Base-by-base conservation (phyloP, 2,888 invertebrate species). In the Caenorhabditis sinica region DNA sequence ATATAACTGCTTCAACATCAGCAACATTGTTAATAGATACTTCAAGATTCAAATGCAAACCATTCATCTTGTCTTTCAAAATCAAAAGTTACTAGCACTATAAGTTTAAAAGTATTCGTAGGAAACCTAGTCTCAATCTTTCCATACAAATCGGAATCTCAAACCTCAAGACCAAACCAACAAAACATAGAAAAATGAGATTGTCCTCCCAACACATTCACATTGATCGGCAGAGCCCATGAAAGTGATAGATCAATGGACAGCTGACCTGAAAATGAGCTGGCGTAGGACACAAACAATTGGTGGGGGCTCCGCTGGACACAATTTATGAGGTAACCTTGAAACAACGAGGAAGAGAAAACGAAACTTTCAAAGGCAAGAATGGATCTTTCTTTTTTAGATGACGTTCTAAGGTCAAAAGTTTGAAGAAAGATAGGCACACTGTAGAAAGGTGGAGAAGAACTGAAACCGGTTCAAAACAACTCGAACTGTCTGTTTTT, bases 191-290 rank as follows among this genome's bases (percentile, higher is more conserved):
- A 25, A 40, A 13, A 60, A 40, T 33, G 30, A 60, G 15, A 60
- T 15, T 2, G 6, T 28, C 61, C 23, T 20, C 56, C 40, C 9
- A 6, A 25, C 33, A 17, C 13, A 49, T 40, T 58, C 49, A 3
- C 17, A 36, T 53, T 43, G 58, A 58, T 28, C 58, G n/a, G 9
- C 11, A 28, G 13, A 40, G 13, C 40, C 40, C 6, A 40, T 49
- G 53, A 60, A 33, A 53, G 43, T 40, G 25, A 75, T 66, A 61
- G 75, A 75, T 66, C 75, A 61, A 66, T 17, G 68, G 58, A 68
- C 76, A 76, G 76, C 76, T 76, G 76, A 76, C 76, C 76, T 76
- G 76, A 43, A 75, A 65, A 36, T 75, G 75, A 75, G 75, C 43
- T 56, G 40, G 9, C 25, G 51, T 5, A 20, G 9, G 53, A 17